Evolutionary conservation across 2,888 invertebrate genomes (phyloP), one percentile per base, ranked within the genome.

Genomic region (Nezara viridula): DNA sequence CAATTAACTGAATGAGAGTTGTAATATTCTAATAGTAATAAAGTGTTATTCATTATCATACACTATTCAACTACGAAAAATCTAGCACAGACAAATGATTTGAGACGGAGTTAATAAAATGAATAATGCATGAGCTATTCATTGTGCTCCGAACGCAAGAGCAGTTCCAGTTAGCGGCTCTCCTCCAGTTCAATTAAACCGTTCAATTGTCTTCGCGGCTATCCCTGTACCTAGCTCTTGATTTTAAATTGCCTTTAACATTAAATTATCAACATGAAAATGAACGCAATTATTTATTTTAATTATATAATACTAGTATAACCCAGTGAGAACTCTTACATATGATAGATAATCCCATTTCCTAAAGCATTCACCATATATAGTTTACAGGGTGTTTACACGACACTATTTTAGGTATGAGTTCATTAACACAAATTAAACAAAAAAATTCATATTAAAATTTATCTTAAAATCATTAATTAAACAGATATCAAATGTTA

Each of bases 91-190:
- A 37, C 6, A 73, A 37, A 73, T 37, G 6, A 66, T 19, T 66
- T 66, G 27, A 32, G 32, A 32, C 16, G 66, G 1, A 66, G 32
- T 66, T 66, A 73, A 37, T 73, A 73, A 73, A 73, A 73, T 73
- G 66, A 73, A 73, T 73, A 73, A 73, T 73, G 66, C 32, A 73
- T 73, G 37, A 2, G 37, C 66, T 37, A 73, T 73, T 73, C 32
- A 73, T 73, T 73, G 66, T 73, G 16, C 60, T 44, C 27, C n/a
- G 4, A 32, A 0, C n/a, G n/a, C 19, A 16, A 27, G 55, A n/a
- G n/a, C n/a, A 9, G n/a, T 27, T 14, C 60, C 60, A 73, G 66
- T 19, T 37, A 73, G 32, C 21, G 37, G 37, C 7, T 19, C 7
- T 73, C 7, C 66, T 73, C 19, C 7, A 73, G 66, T 73, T 73